Evolutionary conservation across 2,113 vertebrate genomes (phyloP).

Genomic region (Entelurus aequoreus): DNA sequence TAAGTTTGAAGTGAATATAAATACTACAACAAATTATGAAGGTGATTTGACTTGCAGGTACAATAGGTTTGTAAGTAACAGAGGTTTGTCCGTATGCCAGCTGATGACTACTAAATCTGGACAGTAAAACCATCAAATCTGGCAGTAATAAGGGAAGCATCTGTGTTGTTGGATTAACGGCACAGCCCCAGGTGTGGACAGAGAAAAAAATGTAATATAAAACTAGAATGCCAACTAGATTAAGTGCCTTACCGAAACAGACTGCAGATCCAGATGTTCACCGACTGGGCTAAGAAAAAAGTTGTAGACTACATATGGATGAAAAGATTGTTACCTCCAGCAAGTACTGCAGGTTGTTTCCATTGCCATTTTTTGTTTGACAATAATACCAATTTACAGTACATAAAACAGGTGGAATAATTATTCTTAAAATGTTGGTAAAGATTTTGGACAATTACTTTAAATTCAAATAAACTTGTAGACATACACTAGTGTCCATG

Average conservation of each 20-base stretch:
- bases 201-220: constrained; percentile 2
- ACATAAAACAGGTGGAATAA: too few relatives aligned
- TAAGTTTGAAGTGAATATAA: too few relatives aligned
- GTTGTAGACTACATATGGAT: not conserved
- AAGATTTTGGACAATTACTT: too few relatives aligned
- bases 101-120: constrained; percentile 32
- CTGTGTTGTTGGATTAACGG: constrained; percentile 14
- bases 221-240: constrained; percentile 2
- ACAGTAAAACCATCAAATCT: constrained; percentile 21
- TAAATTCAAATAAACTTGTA: too few relatives aligned
- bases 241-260: constrained; percentile 1
- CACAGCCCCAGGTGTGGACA: constrained; percentile 4
- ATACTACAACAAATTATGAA: not conserved
- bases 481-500: too few relatives aligned
- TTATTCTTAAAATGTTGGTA: too few relatives aligned
- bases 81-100: constrained; percentile 40
- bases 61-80: constrained; percentile 18
- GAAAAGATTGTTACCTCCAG: not conserved
- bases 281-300: too few relatives aligned
- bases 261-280: not conserved
- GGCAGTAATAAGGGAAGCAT: constrained; percentile 23
- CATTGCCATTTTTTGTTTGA: too few relatives aligned
- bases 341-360: too few relatives aligned
- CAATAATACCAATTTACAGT: too few relatives aligned
- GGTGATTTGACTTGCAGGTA: not conserved